Conservation (phyloP, 2,113 vertebrate genomes). For the Australoheros scitulus region DNA sequence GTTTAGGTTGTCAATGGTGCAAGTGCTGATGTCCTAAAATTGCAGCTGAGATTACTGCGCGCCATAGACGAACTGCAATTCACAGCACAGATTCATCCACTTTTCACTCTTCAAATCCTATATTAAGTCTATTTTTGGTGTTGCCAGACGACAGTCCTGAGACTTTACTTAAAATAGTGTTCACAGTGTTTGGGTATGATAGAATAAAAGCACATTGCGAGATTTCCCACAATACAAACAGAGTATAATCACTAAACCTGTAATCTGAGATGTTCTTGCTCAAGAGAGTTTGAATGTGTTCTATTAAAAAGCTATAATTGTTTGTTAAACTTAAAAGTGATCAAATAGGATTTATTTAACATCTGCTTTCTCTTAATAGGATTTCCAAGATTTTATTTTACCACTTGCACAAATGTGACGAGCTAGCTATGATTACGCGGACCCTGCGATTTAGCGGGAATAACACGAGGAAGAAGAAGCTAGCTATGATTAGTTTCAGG, state of each 20-base stretch:
- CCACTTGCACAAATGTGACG: not conserved
- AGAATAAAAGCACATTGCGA: not conserved
- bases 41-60: constrained; percentile 37
- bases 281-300: not conserved
- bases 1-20: constrained; percentile 10
- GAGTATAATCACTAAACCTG: not conserved
- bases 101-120: not conserved
- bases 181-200: not conserved
- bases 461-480: too few species aligned
- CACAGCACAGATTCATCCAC: constrained; percentile 28
- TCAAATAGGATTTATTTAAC: not conserved
- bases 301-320: not conserved
- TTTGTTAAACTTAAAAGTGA: not conserved
- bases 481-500: not conserved
- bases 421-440: not conserved
- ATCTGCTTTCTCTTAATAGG: not conserved
- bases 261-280: not conserved
- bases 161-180: constrained; percentile 25
- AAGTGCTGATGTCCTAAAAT: constrained; percentile 23
- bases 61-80: constrained; percentile 35
- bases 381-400: not conserved
- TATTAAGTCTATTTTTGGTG: constrained; percentile 3
- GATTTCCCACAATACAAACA: not conserved
- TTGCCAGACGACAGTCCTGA: constrained; percentile 5
- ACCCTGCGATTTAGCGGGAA: too few species aligned